Conservation (phyloP, 1,140 invertebrate species). For the Metopolophium dirhodum region DNA sequence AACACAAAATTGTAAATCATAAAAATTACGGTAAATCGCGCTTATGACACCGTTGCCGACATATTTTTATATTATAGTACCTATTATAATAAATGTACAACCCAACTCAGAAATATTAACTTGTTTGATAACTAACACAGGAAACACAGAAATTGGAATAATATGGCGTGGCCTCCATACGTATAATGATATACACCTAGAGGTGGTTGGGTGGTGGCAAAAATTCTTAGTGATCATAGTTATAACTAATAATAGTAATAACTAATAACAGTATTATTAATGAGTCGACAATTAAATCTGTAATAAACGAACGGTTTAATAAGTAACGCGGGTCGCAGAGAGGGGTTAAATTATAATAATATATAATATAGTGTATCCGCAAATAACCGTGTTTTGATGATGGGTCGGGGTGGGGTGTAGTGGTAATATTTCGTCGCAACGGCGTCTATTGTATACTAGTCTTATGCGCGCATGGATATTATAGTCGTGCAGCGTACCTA, state of each 20-base stretch:
- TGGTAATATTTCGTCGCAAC: background rate
- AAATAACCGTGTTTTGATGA: background rate
- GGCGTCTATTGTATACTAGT: background rate
- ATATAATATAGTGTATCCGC: background rate
- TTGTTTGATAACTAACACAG: too few relatives aligned
- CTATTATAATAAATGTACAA: too few relatives aligned
- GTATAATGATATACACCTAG: background rate
- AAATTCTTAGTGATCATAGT: background rate
- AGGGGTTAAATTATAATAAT: conserved; percentile 21
- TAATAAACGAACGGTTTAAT: conserved; percentile 21
- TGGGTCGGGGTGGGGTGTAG: background rate
- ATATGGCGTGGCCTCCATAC: too few relatives aligned
- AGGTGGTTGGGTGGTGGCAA: background rate
- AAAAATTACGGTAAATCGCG: too few relatives aligned
- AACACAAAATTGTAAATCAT: too few relatives aligned
- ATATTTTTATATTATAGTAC: too few relatives aligned
- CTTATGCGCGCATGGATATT: background rate
- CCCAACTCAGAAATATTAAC: too few relatives aligned
- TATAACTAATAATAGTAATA: background rate
- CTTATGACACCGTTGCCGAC: too few relatives aligned
- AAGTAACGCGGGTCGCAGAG: background rate
- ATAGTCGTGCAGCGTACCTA: background rate
- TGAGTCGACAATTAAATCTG: conserved; percentile 35
- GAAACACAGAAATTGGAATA: too few relatives aligned
- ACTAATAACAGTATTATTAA: conserved; percentile 21